phyloP scores from a whole-genome alignment of 2,797 vertebrate genomes.

The Pseudocheirus occidentalis region DNA sequence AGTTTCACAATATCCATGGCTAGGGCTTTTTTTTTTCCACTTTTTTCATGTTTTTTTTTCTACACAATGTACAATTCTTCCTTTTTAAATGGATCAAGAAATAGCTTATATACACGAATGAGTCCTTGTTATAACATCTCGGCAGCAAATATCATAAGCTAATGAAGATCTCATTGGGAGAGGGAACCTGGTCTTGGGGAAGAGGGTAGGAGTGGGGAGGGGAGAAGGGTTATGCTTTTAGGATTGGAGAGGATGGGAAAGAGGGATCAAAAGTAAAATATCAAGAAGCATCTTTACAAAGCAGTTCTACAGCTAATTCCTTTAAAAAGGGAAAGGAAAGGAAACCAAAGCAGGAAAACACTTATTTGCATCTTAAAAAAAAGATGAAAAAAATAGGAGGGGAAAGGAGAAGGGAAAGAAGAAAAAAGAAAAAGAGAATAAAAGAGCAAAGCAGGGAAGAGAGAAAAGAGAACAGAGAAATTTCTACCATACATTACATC shows the following conservation, averaged over 20 bases:
- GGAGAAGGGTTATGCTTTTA: conserved; percentile 72
- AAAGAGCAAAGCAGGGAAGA: not conserved
- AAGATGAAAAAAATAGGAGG: conserved; percentile 36
- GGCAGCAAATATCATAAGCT: conserved; percentile 89
- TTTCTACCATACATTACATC: conserved; percentile 79
- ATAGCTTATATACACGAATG: conserved; percentile 94
- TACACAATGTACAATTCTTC: conserved; percentile 95
- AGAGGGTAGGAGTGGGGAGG: not conserved
- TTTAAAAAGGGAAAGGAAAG: conserved; percentile 79
- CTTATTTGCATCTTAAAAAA: conserved; percentile 76
- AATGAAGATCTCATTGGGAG: conserved; percentile 71
- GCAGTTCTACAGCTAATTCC: conserved; percentile 77
- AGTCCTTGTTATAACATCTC: conserved; percentile 93
- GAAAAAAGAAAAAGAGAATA: not conserved
- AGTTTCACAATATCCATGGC: conserved; percentile 96
- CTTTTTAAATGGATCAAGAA: conserved; percentile 92
- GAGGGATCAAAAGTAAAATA: conserved; percentile 78
- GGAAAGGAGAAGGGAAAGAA: not conserved
- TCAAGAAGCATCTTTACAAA: conserved; percentile 81
- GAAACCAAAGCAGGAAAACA: conserved; percentile 77
- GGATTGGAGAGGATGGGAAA: conserved; percentile 48
- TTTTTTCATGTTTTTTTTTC: conserved; percentile 83
- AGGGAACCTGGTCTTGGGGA: conserved; percentile 41
- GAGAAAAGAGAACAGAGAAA: not conserved
- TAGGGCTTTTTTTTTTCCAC: conserved; percentile 85